Percentiles rank a stretch among this genome's conserved stretches.
Evolutionary conservation across 2,797 vertebrate species (phyloP).

Genomic region (Meda fulgida): DNA sequence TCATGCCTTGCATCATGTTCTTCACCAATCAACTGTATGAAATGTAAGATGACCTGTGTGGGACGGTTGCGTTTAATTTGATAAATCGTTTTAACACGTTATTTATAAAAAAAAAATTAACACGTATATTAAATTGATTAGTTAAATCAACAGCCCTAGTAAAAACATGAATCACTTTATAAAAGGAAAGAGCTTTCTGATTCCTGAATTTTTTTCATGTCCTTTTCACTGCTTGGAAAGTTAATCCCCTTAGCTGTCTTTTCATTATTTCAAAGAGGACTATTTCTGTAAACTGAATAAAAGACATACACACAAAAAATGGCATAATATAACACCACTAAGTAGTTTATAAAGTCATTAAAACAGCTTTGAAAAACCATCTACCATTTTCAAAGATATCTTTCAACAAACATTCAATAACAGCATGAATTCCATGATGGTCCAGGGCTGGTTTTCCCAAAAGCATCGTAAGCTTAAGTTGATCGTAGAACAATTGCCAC

Average conservation of each 20-base stretch:
- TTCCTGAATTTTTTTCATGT: not conserved
- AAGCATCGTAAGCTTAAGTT: too few species aligned
- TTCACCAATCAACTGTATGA: not conserved
- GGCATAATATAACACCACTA: not conserved
- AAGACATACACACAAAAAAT: not conserved
- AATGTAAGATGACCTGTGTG: not conserved
- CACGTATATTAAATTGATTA: not conserved
- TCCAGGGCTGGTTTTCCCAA: too few species aligned
- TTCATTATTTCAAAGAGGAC: conserved; percentile 3
- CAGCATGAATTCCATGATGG: not conserved
- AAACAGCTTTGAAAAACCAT: not conserved
- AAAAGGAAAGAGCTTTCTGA: not conserved
- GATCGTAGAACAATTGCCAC: too few species aligned
- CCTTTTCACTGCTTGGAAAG: not conserved
- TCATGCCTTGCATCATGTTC: not conserved
- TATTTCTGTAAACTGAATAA: not conserved
- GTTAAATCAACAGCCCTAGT: not conserved
- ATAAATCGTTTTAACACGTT: not conserved
- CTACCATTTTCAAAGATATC: not conserved
- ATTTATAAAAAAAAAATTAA: not conserved
- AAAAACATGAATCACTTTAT: not conserved
- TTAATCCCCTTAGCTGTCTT: not conserved
- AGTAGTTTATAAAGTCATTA: not conserved
- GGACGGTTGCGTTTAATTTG: not conserved
- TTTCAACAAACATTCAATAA: not conserved